phyloP scores from a whole-genome alignment of 2,797 vertebrate genomes.

The Anabacerthia variegaticeps region DNA sequence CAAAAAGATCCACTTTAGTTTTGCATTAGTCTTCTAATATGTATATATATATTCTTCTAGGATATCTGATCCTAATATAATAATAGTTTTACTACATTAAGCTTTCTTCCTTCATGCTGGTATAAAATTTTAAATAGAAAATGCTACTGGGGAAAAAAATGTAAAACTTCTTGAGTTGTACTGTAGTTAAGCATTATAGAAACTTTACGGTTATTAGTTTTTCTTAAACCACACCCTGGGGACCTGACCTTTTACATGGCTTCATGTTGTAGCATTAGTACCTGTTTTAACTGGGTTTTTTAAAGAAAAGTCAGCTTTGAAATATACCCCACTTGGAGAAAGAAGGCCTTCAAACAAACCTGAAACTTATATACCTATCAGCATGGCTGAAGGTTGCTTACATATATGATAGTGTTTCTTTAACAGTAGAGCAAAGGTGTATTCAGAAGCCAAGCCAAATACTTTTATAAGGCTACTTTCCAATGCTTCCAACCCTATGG shows the following conservation, averaged over 20 bases:
- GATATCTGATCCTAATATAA: background rate
- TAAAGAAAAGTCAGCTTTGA: background rate
- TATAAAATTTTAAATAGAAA: constrained; percentile 30
- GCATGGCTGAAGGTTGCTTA: background rate
- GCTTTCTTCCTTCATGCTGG: background rate
- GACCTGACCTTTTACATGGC: background rate
- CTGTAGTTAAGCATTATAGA: background rate
- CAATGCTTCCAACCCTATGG: background rate
- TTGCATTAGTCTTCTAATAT: background rate
- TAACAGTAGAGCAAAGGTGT: background rate
- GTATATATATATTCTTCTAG: background rate
- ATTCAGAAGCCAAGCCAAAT: background rate
- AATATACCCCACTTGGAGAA: background rate
- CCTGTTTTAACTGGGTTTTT: background rate
- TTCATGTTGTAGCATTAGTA: background rate
- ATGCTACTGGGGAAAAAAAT: background rate
- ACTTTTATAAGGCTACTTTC: background rate
- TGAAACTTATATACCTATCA: background rate
- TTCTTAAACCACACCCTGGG: background rate
- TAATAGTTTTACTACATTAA: background rate
- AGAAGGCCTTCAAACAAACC: background rate
- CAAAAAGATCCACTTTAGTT: background rate
- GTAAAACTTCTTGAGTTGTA: background rate
- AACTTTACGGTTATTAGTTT: background rate
- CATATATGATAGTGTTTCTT: background rate